Evolutionary conservation across 2,797 vertebrate genomes (phyloP), one percentile per base, ranked within the genome.

Genomic region (Brachymystax lenok): DNA sequence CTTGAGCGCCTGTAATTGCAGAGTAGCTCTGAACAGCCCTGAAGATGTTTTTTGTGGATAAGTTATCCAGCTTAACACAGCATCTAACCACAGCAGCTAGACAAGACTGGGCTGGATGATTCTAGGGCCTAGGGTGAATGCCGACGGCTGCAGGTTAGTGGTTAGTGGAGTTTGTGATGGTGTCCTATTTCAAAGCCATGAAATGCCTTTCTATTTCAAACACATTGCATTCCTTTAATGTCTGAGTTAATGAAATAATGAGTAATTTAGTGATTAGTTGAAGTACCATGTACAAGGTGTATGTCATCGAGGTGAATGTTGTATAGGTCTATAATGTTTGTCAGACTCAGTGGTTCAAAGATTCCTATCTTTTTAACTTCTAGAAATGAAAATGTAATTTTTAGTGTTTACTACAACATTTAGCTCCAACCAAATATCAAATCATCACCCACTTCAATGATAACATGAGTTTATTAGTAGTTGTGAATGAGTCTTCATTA

Each of bases 41-140:
- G 88, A 77, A 91, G 90, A 91, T 90, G 91, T 88, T 84, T 88
- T 84, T 81, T 27, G 80, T 17, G 89, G 92, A 86, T 91, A 90
- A 91, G 81, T 88, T 74, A 75, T 82, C 80, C 74, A 85, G 75
- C 83, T 88, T 87, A 88, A 88, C 83, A 80, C 80, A 73, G 84
- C 84, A 79, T 46, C 40, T 46, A 46, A 46, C 40, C 40, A 46
- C 40, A 46, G 40, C 40, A 0, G 4, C 14, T 4, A 46, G 40
- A 46, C 40, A 46, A 46, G 40, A 46, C 40, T 46, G 40, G 40
- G 10, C 40, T 46, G 40, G 40, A 46, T 46, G 40, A 46, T 10
- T 46, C 40, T 46, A 3, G 40, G 12, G 40, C 40, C 40, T 13
- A 13, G 40, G 40, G 40, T 13, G 40, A 46, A 12, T 46, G 40